Percentiles rank a stretch among this genome's conserved stretches.
phyloP scores from a whole-genome alignment of 2,888 invertebrate genomes.

The Leucania comma region DNA sequence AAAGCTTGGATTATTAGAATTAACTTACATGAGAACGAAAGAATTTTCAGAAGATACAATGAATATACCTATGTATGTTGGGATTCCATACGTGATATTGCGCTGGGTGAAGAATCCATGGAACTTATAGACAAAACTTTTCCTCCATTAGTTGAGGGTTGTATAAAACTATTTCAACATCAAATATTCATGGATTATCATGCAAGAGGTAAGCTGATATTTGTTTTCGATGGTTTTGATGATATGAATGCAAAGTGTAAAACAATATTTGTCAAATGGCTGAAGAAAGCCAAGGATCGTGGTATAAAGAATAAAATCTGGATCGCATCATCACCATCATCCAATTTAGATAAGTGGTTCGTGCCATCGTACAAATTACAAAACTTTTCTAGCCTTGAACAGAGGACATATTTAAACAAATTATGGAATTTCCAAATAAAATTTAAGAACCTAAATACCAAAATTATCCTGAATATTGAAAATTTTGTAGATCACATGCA shows the following conservation, averaged over 20 bases:
- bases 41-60: constrained; percentile 21
- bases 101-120: neutral
- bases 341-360: neutral
- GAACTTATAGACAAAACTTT: neutral
- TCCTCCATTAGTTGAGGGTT: neutral
- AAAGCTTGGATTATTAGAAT: constrained; percentile 47
- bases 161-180: constrained; percentile 5
- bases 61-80: constrained; percentile 17
- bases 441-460: constrained; percentile 11
- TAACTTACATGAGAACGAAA: constrained; percentile 33
- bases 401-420: constrained; percentile 31
- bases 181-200: constrained; percentile 45
- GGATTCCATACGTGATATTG: constrained; percentile 13
- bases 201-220: constrained; percentile 12
- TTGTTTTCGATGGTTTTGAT: constrained; percentile 23
- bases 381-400: constrained; percentile 33
- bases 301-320: constrained; percentile 38
- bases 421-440: constrained; percentile 43
- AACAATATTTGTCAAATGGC: neutral
- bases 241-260: constrained; percentile 10
- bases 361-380: constrained; percentile 11
- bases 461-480: neutral
- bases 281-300: constrained; percentile 11
- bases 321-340: constrained; percentile 45
- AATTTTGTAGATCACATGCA: neutral